Percentiles rank a stretch among this genome's conserved stretches.
Conservation (phyloP, 1,140 invertebrate genomes). For the Andricus grossulariae region DNA sequence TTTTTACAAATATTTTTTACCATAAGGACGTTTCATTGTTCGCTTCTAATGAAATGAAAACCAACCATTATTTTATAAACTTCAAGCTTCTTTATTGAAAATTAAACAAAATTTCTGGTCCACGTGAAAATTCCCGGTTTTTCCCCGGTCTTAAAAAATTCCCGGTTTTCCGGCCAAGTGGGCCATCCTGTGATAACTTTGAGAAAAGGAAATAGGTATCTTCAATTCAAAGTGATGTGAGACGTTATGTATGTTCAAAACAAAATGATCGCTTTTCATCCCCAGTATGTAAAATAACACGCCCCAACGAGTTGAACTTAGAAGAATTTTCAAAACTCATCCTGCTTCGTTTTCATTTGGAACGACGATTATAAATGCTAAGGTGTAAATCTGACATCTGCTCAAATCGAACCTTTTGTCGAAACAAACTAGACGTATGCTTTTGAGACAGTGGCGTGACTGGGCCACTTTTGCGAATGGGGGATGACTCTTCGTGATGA, state of each 20-base stretch:
- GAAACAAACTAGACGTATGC: slow-evolving; percentile 15
- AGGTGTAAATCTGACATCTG: slow-evolving; percentile 26
- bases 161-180: too few species aligned
- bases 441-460: background rate
- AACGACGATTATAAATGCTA: slow-evolving; percentile 12
- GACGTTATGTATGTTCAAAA: background rate
- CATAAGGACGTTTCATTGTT: too few species aligned
- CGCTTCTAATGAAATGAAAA: too few species aligned
- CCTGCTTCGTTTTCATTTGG: background rate
- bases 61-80: too few species aligned
- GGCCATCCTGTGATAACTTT: too few species aligned
- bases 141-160: too few species aligned
- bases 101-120: too few species aligned
- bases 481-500: background rate
- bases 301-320: background rate
- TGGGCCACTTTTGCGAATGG: slow-evolving; percentile 12
- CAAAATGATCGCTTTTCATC: slow-evolving; percentile 23
- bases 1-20: too few species aligned
- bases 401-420: slow-evolving; percentile 19
- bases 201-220: too few species aligned
- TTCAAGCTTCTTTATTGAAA: too few species aligned
- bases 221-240: background rate
- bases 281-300: slow-evolving; percentile 13
- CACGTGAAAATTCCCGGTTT: too few species aligned
- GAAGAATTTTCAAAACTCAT: slow-evolving; percentile 13